These are phyloP conservation scores for Aphodius sticticus DNA, from an alignment of 2,888 invertebrate species.

Conservation along the genomic window DNA sequence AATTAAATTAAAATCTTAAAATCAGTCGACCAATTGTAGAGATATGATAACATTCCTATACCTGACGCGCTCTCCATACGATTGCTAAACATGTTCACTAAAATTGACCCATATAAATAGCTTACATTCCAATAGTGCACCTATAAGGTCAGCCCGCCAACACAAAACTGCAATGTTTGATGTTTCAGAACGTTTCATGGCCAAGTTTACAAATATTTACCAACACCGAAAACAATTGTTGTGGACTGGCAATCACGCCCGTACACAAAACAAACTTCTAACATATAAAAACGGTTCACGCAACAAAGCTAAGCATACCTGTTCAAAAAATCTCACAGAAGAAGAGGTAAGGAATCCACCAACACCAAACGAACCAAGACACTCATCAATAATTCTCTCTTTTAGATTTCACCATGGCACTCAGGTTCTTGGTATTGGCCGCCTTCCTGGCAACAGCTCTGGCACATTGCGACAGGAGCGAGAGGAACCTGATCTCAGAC, in stretches of 20 bases:
- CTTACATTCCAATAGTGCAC: neutral
- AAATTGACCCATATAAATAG: neutral
- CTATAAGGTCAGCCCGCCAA: neutral
- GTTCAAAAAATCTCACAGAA: neutral
- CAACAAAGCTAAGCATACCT: neutral
- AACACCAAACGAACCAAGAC: neutral
- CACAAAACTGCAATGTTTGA: neutral
- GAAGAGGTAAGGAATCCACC: neutral
- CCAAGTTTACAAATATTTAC: neutral
- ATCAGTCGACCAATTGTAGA: too few relatives aligned
- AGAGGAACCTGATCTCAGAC: constrained; percentile 50
- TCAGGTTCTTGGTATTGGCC: constrained; percentile 43
- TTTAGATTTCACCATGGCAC: constrained; percentile 38
- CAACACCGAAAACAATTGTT: neutral
- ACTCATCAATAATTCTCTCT: neutral
- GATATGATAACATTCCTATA: neutral
- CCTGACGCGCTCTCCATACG: neutral
- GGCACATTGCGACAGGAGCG: constrained; percentile 44
- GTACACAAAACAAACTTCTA: neutral
- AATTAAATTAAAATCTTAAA: too few relatives aligned
- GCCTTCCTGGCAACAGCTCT: constrained; percentile 41
- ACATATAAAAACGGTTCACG: neutral
- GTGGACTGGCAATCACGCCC: neutral
- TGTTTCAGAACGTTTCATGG: neutral
- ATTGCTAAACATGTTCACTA: neutral